Conservation (phyloP, 2,113 vertebrate species). For the Oncorhynchus clarkii region DNA sequence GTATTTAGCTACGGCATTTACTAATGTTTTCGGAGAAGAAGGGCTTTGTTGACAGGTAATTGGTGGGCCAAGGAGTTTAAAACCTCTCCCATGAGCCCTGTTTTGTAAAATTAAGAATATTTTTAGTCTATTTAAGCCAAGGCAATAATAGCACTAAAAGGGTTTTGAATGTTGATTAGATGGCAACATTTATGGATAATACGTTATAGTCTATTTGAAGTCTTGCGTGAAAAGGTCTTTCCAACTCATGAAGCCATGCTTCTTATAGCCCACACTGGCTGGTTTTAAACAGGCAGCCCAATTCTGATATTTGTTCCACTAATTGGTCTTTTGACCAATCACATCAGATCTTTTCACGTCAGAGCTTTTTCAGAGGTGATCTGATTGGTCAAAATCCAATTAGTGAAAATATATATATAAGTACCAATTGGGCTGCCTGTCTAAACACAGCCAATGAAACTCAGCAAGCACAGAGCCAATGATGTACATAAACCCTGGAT, state of each 20-base stretch:
- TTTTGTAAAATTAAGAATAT: conserved; percentile 43
- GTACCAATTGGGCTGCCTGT: too few relatives aligned
- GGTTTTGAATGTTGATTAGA: conserved; percentile 3
- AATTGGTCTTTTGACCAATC: background rate
- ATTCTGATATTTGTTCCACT: background rate
- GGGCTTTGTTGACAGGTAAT: conserved; percentile 48
- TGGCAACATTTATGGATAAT: background rate
- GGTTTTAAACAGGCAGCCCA: background rate
- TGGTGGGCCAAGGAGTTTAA: conserved; percentile 45
- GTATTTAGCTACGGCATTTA: conserved; percentile 49
- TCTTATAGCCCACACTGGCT: too few relatives aligned
- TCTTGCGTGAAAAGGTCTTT: background rate
- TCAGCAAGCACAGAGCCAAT: too few relatives aligned
- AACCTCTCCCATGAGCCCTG: conserved; percentile 24
- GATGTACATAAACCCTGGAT: too few relatives aligned
- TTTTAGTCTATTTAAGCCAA: conserved; percentile 24
- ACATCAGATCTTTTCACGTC: background rate
- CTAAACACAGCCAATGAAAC: too few relatives aligned
- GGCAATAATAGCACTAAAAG: conserved; percentile 17
- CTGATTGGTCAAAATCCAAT: too few relatives aligned
- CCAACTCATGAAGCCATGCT: background rate
- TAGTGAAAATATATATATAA: too few relatives aligned
- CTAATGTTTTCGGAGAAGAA: conserved; percentile 35
- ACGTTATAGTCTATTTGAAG: background rate
- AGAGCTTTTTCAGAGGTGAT: too few relatives aligned